Evolutionary conservation across 1,140 invertebrate species (phyloP).

Genomic region (Magallana gigas): DNA sequence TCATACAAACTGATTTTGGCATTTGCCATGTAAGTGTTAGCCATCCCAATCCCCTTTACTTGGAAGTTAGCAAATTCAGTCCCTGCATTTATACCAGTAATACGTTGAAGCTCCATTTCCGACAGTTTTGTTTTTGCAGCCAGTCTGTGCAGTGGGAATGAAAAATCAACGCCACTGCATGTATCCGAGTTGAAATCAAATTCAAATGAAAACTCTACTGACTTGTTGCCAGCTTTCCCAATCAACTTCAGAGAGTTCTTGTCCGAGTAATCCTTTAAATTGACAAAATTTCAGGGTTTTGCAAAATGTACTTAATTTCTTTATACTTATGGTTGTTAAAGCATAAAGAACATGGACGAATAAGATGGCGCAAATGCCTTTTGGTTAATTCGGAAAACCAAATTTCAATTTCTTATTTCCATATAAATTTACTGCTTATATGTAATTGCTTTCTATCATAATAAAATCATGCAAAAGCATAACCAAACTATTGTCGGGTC

Average conservation of each 20-base stretch:
- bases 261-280: neutral
- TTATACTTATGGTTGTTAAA: neutral
- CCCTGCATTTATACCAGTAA: neutral
- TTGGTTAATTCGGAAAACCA: neutral
- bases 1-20: no score
- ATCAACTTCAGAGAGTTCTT: neutral
- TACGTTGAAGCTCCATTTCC: neutral
- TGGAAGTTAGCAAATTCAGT: no score
- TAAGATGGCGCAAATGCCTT: neutral
- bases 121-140: conserved; percentile 13
- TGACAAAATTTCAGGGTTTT: neutral
- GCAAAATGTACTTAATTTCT: neutral
- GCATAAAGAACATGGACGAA: neutral
- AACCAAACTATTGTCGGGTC: no score
- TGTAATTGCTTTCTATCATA: neutral
- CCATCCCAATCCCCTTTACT: no score
- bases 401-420: neutral
- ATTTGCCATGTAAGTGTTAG: no score
- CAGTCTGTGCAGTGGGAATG: conserved; percentile 18
- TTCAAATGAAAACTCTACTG: neutral
- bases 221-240: neutral
- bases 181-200: neutral
- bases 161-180: neutral
- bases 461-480: no score
- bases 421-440: neutral